phyloP scores from a whole-genome alignment of 2,888 invertebrate species.

The Marasmarcha lunaedactyla region DNA sequence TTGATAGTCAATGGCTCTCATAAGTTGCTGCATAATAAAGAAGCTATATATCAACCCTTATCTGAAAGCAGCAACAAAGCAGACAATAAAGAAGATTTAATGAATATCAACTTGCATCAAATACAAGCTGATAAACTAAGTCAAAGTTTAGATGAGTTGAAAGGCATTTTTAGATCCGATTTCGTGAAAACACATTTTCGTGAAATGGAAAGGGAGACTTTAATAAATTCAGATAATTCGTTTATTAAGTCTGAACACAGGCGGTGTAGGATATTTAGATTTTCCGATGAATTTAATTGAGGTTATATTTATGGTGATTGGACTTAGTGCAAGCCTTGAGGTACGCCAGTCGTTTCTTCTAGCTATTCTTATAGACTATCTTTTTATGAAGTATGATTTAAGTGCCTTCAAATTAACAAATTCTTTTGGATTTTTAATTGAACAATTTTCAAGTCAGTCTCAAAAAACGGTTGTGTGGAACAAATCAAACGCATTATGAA shows the following conservation, averaged over 20 bases:
- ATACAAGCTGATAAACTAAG: constrained; percentile 16
- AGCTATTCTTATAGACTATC: background rate
- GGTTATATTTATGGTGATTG: constrained; percentile 4
- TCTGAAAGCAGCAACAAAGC: constrained; percentile 10
- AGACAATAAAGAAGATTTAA: constrained; percentile 5
- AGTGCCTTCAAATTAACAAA: background rate
- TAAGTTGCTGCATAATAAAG: constrained; percentile 67
- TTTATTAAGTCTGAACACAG: constrained; percentile 50
- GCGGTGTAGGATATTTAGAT: constrained; percentile 30
- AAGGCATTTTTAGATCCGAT: constrained; percentile 30
- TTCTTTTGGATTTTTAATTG: background rate
- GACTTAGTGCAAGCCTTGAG: background rate
- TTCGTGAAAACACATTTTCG: constrained; percentile 40
- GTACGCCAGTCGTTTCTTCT: background rate
- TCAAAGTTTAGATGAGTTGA: constrained; percentile 38
- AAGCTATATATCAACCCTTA: constrained; percentile 58
- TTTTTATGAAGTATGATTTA: background rate
- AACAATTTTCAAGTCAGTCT: no score
- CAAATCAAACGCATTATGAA: no score
- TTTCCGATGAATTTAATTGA: constrained; percentile 22
- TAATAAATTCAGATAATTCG: constrained; percentile 46
- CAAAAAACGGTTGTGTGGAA: no score
- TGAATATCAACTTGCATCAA: constrained; percentile 9
- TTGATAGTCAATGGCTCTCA: constrained; percentile 71
- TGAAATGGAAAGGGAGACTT: constrained; percentile 41